Base-by-base conservation (phyloP, 2,888 invertebrate species). In the Chironomus riparius region DNA sequence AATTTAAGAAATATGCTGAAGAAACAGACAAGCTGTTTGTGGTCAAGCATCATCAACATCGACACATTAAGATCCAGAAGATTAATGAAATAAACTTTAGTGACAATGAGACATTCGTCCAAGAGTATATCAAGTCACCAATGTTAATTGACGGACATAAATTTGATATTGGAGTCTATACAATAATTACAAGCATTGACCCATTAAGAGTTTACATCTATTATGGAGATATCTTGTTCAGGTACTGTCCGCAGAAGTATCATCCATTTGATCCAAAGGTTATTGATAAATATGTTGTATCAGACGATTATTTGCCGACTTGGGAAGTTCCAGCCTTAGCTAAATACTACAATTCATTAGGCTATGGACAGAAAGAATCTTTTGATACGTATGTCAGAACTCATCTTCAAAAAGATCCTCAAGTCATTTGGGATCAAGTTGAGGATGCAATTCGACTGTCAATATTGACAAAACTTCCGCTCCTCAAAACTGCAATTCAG, bases 101-200 rank as follows among this genome's bases (percentile, higher is more conserved):
- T 65, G 80, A 83, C 0, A 88, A 87, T 47, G 91, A 90, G 75
- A 91, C 91, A 73, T 98, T 98, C 83, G 88, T 98, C 2, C 98
- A 98, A 82, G 93, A 97, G 83, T 98, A 91, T 83, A 87, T 98
- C 91, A 79, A 92, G 90, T 78, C 98, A 98, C 4, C 90, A n/a
- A n/a, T 93, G 79, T 86, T 98, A 18, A 91, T 98, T 3, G 95
- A 95, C 82, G 95, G 95, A 1, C 90, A 94, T 83, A 97, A 97
- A 85, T 98, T 98, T 84, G 98, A 98, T 84, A 93, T 98, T 82
- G 98, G 98, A 7, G 90, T 98, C 77, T 98, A 98, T 82, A 93
- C 94, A 0, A 91, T 92, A 0, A 85, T 98, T 21, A 97, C 97
- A 10, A 38, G 38, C 38, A 1, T 38, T 10, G 38, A 95, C 83